phyloP scores from a whole-genome alignment of 2,113 vertebrate species.

The Oceanites oceanicus region DNA sequence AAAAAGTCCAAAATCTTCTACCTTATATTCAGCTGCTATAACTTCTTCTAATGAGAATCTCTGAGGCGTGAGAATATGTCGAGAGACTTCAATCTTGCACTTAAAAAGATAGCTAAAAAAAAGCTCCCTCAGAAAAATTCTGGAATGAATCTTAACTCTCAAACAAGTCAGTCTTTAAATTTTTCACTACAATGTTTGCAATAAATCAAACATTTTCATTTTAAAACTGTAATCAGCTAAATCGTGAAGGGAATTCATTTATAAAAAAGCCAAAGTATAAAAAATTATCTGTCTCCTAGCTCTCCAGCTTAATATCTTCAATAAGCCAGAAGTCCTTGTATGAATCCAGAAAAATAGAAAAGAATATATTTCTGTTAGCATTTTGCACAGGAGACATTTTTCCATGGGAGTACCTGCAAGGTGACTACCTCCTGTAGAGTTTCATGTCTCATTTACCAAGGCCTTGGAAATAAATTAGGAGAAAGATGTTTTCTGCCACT shows the following conservation, averaged over 20 bases:
- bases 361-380: neutral
- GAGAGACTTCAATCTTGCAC: neutral
- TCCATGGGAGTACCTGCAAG: neutral
- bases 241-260: neutral
- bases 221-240: conserved; percentile 8
- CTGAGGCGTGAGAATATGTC: neutral
- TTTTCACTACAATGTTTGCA: neutral
- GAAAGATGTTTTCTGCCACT: neutral
- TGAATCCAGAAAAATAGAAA: conserved; percentile 1
- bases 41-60: conserved; percentile 37
- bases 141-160: conserved; percentile 12
- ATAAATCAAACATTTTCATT: conserved; percentile 39
- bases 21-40: neutral
- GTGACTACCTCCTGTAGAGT: neutral
- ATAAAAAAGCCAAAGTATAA: neutral
- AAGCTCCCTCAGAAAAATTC: neutral
- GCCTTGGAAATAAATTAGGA: neutral
- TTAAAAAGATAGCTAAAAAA: conserved; percentile 34
- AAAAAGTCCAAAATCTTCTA: neutral
- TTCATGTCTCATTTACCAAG: conserved; percentile 12
- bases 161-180: neutral
- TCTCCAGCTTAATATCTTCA: neutral
- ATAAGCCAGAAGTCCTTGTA: conserved; percentile 32
- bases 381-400: conserved; percentile 10
- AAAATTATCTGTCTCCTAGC: neutral